Evolutionary conservation across 2,113 vertebrate species (phyloP), one percentile per base, ranked within the genome.

Genomic region (Amphilophus citrinellus): DNA sequence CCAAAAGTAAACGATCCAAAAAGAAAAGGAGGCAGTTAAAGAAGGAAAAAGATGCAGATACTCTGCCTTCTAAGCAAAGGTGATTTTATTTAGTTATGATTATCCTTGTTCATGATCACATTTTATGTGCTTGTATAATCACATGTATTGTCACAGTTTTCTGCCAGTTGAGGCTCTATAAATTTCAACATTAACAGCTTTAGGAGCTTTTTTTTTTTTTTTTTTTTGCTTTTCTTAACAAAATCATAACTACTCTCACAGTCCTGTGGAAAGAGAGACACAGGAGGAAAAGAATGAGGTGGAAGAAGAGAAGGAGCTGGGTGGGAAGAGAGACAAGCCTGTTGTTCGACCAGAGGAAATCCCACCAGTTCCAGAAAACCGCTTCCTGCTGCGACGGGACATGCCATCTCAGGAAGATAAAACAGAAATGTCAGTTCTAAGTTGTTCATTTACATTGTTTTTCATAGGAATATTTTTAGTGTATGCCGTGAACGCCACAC

Each of bases 341-440:
- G 96, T 98, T 7, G 98, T 99, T 75, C 97, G 98, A 59, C 98
- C 97, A 7, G 98, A 99, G 94, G 98, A 99, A 92, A 99, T 99
- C 83, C 98, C 98, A 63, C 98, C 98, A 1, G 98, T 99, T 86
- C 98, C 98, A 13, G 98, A 99, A 94, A 99, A 99, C 58, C 96
- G 98, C 24, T 99, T 99, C 92, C 94, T 99, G 86, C 96, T 99
- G 9, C 95, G 98, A 85, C 96, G 97, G 90, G 98, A 98, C 86
- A 93, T 96, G 88, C 97, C 97, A 11, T 91, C 91, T 22, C 94
- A 95, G 92, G 93, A 88, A n/a, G 89, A 93, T 61, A 96, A 97
- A 35, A 93, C 97, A 22, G 96, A 98, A 87, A 95, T 89, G 98
- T 99, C 24, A 91, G 96, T 93, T 73, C 6, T 20, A 73, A 73